A percentile compares a stretch with the other conserved stretches of the same genome.
Evolutionary conservation across 2,113 vertebrate genomes (phyloP).

Genomic region (Stegastes partitus): DNA sequence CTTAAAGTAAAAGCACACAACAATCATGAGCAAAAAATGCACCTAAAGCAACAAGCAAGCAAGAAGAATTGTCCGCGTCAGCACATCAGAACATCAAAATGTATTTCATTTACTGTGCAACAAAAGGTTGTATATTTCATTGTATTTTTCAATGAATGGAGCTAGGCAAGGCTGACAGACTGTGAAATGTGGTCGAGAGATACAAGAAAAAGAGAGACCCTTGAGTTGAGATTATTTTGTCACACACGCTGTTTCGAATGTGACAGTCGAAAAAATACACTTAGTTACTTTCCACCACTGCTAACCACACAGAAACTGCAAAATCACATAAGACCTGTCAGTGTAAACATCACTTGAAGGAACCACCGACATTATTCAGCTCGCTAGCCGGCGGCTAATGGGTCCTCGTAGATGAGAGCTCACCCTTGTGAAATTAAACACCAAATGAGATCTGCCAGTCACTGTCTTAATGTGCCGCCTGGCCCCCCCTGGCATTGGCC

Average conservation of each 20-base stretch:
- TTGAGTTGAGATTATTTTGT: conserved; percentile 1
- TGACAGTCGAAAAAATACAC: neutral
- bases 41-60: neutral
- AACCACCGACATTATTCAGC: conserved; percentile 42
- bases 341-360: conserved; percentile 37
- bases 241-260: neutral
- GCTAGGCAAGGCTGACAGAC: neutral
- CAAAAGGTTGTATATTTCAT: neutral
- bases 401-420: conserved; percentile 56
- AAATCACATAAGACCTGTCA: conserved; percentile 11
- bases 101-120: neutral
- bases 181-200: neutral
- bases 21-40: no score
- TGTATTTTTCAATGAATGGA: neutral
- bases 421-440: conserved; percentile 77
- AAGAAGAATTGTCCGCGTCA: neutral
- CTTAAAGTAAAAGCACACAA: no score
- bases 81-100: neutral
- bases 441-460: conserved; percentile 80
- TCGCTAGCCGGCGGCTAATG: conserved; percentile 54
- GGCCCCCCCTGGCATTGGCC: conserved; percentile 54
- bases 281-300: neutral
- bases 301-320: neutral
- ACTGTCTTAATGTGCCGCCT: conserved; percentile 73
- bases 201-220: neutral